These are phyloP conservation scores for Sebastiscus tertius DNA, from an alignment of 2,797 vertebrate genomes.

Conservation along the genomic window DNA sequence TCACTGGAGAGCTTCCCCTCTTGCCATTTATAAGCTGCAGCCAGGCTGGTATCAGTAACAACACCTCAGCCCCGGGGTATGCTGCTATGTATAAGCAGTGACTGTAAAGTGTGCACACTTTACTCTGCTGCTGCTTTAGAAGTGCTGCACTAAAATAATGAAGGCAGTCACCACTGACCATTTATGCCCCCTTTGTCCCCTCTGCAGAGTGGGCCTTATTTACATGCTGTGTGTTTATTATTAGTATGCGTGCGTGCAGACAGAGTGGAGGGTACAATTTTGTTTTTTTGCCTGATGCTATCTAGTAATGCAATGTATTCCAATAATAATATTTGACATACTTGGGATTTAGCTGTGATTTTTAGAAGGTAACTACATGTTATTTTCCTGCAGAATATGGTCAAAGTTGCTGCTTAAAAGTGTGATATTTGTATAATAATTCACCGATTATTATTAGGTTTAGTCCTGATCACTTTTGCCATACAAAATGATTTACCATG, in stretches of 20 bases:
- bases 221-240: slow-evolving; percentile 58
- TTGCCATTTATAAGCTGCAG: slow-evolving; percentile 70
- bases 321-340: neutral
- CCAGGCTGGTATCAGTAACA: slow-evolving; percentile 71
- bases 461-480: neutral
- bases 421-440: neutral
- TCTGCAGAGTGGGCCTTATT: slow-evolving; percentile 34
- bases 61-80: slow-evolving; percentile 68
- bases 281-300: slow-evolving; percentile 1
- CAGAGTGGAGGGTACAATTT: neutral
- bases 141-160: slow-evolving; percentile 39
- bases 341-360: neutral
- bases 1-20: slow-evolving; percentile 37
- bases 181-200: slow-evolving; percentile 24
- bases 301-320: slow-evolving; percentile 1
- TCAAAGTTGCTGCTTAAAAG: neutral
- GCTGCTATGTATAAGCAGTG: slow-evolving; percentile 77
- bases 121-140: slow-evolving; percentile 54
- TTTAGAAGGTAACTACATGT: neutral
- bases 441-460: neutral
- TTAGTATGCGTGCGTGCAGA: slow-evolving; percentile 15
- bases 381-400: neutral
- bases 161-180: slow-evolving; percentile 4
- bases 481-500: neutral
- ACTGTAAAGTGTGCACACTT: slow-evolving; percentile 54